Conservation (phyloP, 2,888 invertebrate species). For the Euplagia quadripunctaria region DNA sequence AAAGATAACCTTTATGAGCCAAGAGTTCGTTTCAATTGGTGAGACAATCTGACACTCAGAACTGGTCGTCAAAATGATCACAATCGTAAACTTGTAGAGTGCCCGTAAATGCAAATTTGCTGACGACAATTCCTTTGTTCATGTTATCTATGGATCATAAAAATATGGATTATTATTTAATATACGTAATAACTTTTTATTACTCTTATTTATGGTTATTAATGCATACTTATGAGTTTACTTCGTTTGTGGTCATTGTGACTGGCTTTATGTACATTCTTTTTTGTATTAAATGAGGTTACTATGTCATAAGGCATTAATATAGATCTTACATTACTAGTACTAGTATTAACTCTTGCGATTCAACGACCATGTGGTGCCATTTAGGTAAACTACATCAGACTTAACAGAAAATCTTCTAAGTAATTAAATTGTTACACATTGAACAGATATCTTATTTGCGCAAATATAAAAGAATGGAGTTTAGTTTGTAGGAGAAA, state of each 20-base stretch:
- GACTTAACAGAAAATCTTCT: too few species aligned
- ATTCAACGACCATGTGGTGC: too few species aligned
- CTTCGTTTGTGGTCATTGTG: not conserved
- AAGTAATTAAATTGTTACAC: too few species aligned
- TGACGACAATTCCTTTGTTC: constrained; percentile 26
- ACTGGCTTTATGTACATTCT: not conserved
- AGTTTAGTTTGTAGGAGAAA: too few species aligned
- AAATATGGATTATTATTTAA: constrained; percentile 24
- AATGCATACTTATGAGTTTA: constrained; percentile 5
- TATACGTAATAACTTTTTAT: constrained; percentile 18
- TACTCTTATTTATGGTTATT: constrained; percentile 6
- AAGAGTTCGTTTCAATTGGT: not conserved
- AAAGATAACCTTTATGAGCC: not conserved
- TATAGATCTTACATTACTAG: too few species aligned
- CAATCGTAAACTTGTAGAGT: constrained; percentile 25
- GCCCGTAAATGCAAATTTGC: constrained; percentile 31
- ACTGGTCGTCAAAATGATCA: constrained; percentile 16
- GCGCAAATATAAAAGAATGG: too few species aligned
- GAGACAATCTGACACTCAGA: constrained; percentile 10
- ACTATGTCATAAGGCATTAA: too few species aligned
- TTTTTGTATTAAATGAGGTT: not conserved
- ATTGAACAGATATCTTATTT: too few species aligned
- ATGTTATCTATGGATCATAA: constrained; percentile 25
- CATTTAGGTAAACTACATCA: too few species aligned
- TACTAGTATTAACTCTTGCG: too few species aligned